Percentiles rank a stretch among this genome's conserved stretches.
Evolutionary conservation across 35 echinoderm and acorn worm genomes (phyloP).

Genomic region (Ptychodera flava): DNA sequence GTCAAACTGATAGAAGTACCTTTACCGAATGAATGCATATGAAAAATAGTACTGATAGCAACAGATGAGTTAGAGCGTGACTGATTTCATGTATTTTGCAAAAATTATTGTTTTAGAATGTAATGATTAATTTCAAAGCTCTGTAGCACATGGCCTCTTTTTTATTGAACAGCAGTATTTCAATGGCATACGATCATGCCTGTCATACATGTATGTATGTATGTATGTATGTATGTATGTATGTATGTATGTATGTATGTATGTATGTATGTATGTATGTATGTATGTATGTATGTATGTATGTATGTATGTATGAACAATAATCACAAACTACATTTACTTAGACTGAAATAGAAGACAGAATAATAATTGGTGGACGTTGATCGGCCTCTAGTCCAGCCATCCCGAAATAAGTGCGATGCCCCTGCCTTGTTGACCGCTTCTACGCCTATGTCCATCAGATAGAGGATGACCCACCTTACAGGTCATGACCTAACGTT

Average conservation of each 20-base stretch:
- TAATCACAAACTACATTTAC: neutral
- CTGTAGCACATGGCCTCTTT: too few relatives aligned
- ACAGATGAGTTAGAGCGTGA: too few relatives aligned
- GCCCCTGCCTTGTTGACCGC: neutral
- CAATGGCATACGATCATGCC: too few relatives aligned
- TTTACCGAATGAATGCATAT: too few relatives aligned
- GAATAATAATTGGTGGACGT: too few relatives aligned
- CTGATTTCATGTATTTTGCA: too few relatives aligned
- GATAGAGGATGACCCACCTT: neutral
- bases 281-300: conserved; percentile 2
- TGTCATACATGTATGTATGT: neutral
- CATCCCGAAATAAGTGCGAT: neutral
- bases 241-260: conserved; percentile 2
- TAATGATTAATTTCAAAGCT: too few relatives aligned
- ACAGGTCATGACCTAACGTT: neutral
- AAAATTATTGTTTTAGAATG: too few relatives aligned
- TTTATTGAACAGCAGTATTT: too few relatives aligned
- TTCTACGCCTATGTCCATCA: neutral
- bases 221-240: neutral
- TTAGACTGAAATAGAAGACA: too few relatives aligned
- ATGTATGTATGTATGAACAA: neutral
- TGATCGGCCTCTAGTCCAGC: neutral
- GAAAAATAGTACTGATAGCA: too few relatives aligned
- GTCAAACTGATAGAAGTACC: too few relatives aligned
- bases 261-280: conserved; percentile 2